These are phyloP conservation scores for Halocynthia roretzi DNA, from an alignment of 23 tunicate genomes.

Conservation along the genomic window DNA sequence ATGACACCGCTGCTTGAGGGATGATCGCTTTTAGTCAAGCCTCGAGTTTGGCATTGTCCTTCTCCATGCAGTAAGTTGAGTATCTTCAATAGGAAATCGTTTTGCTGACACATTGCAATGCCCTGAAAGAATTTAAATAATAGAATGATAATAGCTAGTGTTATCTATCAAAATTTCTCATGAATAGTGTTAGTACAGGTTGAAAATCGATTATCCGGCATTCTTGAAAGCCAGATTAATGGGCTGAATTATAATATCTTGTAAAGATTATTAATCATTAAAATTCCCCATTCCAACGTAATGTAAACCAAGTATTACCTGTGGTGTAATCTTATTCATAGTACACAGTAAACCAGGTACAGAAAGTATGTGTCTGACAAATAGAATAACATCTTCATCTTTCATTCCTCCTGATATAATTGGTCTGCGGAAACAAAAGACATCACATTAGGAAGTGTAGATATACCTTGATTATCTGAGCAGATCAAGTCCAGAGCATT, in stretches of 20 bases:
- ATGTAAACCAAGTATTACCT: constrained; percentile 19
- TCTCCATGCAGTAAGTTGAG: constrained; percentile 38
- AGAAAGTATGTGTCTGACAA: constrained; percentile 30
- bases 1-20: constrained; percentile 23
- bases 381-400: constrained; percentile 24
- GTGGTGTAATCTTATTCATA: constrained; percentile 19
- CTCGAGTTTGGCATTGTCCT: constrained; percentile 31
- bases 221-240: too few relatives aligned
- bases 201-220: neutral
- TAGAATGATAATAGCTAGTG: too few relatives aligned
- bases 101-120: neutral
- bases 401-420: constrained; percentile 11
- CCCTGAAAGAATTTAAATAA: constrained; percentile 5
- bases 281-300: too few relatives aligned
- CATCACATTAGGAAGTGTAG: too few relatives aligned
- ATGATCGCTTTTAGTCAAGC: constrained; percentile 14
- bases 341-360: constrained; percentile 65
- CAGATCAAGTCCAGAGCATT: too few relatives aligned
- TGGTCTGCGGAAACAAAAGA: constrained; percentile 23
- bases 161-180: too few relatives aligned
- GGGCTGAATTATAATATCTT: neutral
- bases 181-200: too few relatives aligned
- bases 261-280: too few relatives aligned
- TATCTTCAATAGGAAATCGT: constrained; percentile 8
- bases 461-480: too few relatives aligned